These are phyloP conservation scores for Rapana venosa DNA, from an alignment of 2,888 invertebrate genomes.

Conservation along the genomic window DNA sequence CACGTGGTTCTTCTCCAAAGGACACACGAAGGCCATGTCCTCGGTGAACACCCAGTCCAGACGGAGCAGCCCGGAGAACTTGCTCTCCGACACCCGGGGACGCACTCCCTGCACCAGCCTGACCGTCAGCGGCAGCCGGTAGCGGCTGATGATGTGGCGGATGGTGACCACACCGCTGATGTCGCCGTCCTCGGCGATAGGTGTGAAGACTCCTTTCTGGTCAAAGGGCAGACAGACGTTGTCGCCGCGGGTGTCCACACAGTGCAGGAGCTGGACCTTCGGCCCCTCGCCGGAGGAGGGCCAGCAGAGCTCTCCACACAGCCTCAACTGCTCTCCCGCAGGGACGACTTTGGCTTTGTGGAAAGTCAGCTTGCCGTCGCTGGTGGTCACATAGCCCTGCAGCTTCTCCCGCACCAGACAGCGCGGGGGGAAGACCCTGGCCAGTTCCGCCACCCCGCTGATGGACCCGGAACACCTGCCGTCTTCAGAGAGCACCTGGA, in stretches of 20 bases:
- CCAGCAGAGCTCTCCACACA: constrained; percentile 68
- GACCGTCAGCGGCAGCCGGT: constrained; percentile 94
- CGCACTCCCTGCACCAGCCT: constrained; percentile 93
- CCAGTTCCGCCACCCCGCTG: constrained; percentile 90
- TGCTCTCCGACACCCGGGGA: constrained; percentile 82
- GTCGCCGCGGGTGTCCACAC: constrained; percentile 91
- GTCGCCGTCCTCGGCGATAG: constrained; percentile 93
- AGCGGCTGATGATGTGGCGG: constrained; percentile 88
- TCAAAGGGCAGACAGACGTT: constrained; percentile 90
- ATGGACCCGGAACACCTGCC: constrained; percentile 93
- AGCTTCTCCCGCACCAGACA: constrained; percentile 85
- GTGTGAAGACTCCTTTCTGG: constrained; percentile 93
- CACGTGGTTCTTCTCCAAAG: constrained; percentile 68
- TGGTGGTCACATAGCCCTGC: constrained; percentile 70
- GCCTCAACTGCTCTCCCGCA: constrained; percentile 74
- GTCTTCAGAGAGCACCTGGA: constrained; percentile 95
- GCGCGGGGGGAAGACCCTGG: constrained; percentile 79
- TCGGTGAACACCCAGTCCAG: constrained; percentile 74
- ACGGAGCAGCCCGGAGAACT: constrained; percentile 73
- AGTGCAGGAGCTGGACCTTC: constrained; percentile 85
- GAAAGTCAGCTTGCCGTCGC: constrained; percentile 68
- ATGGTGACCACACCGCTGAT: constrained; percentile 96
- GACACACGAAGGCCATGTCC: constrained; percentile 75
- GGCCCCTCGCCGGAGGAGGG: constrained; percentile 50
- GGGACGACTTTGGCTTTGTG: constrained; percentile 66